Conservation (phyloP, 1,140 invertebrate species). For the Pseudomyrmex pallidus region DNA sequence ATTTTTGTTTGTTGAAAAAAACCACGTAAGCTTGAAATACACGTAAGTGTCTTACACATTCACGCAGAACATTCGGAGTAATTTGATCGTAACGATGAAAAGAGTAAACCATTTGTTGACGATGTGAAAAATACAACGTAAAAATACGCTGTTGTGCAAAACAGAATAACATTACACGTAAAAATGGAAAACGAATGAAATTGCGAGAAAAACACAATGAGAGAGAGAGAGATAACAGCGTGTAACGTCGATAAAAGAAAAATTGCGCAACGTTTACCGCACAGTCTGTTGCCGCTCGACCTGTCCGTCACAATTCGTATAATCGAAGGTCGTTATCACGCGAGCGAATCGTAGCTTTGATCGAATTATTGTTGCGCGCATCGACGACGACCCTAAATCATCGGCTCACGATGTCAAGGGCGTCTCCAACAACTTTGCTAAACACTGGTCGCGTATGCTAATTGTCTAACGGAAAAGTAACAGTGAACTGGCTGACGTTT, state of each 20-base stretch:
- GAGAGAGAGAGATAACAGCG: too few species aligned
- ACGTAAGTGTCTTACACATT: too few species aligned
- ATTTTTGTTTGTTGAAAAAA: not conserved
- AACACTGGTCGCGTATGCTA: slow-evolving; percentile 20
- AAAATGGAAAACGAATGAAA: not conserved
- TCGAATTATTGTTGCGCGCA: slow-evolving; percentile 5
- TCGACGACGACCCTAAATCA: slow-evolving; percentile 10
- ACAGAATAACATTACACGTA: too few species aligned
- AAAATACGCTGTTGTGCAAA: too few species aligned
- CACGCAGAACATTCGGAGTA: too few species aligned
- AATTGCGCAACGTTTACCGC: not conserved
- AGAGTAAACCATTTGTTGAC: too few species aligned
- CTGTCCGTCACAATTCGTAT: slow-evolving; percentile 1
- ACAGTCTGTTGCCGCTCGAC: not conserved
- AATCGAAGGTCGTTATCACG: slow-evolving; percentile 9
- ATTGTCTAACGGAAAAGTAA: slow-evolving; percentile 55
- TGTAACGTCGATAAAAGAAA: not conserved
- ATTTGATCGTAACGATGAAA: too few species aligned
- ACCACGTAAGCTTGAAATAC: not conserved
- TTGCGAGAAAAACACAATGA: not conserved
- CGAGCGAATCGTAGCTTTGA: not conserved
- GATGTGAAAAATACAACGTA: too few species aligned
- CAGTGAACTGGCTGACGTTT: slow-evolving; percentile 43
- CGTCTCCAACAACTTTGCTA: not conserved
- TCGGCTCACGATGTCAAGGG: slow-evolving; percentile 37